Conservation (phyloP, 2,113 vertebrate genomes). For the Tragelaphus strepsiceros region DNA sequence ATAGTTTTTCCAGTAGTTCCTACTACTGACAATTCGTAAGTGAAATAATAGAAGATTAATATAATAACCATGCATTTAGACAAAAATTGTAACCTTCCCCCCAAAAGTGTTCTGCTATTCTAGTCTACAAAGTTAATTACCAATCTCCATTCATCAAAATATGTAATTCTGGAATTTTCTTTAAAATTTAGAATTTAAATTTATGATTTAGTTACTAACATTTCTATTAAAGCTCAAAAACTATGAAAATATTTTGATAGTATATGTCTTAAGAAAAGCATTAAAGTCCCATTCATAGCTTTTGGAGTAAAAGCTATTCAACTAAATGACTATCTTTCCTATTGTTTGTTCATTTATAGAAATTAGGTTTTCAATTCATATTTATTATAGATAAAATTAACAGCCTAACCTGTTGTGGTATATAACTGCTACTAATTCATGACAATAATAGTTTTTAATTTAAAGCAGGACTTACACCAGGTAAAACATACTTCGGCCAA, state of each 20-base stretch:
- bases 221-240: background rate
- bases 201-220: background rate
- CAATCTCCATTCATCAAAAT: constrained; percentile 36
- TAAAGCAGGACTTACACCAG: constrained; percentile 5
- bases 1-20: constrained; percentile 35
- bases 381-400: constrained; percentile 39
- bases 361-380: constrained; percentile 50
- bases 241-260: background rate
- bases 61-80: constrained; percentile 36
- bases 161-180: constrained; percentile 33
- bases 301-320: background rate
- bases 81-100: constrained; percentile 7
- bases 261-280: background rate
- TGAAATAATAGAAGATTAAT: background rate
- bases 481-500: constrained; percentile 19
- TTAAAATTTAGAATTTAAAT: background rate
- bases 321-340: constrained; percentile 6
- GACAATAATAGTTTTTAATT: background rate
- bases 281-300: background rate
- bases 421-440: constrained; percentile 54
- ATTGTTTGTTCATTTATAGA: background rate
- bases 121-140: constrained; percentile 1
- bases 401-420: background rate
- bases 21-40: constrained; percentile 21
- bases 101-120: background rate